Evolutionary conservation across 2,888 invertebrate species (phyloP).

Genomic region (Dimorphilus gyrociliatus): DNA sequence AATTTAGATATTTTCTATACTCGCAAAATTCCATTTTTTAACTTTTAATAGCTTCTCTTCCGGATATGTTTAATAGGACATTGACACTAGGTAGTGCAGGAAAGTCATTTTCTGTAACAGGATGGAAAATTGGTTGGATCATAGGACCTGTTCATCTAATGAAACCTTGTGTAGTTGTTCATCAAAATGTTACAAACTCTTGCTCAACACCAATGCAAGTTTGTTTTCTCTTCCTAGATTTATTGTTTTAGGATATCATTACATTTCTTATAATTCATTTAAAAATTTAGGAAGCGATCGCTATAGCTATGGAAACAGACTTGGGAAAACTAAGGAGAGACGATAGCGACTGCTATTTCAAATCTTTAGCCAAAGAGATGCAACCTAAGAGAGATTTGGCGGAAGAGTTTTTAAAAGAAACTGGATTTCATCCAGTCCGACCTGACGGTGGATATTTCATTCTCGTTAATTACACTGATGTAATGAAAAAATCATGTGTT

Average conservation of each 20-base stretch:
- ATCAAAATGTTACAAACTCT: too few relatives aligned
- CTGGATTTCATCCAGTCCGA: conserved; percentile 72
- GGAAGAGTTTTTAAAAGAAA: conserved; percentile 41
- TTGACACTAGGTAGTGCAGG: too few relatives aligned
- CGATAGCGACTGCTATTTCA: conserved; percentile 54
- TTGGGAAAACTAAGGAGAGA: conserved; percentile 50
- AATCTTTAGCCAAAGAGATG: conserved; percentile 54
- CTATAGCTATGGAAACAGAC: conserved; percentile 72
- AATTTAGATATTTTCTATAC: too few relatives aligned
- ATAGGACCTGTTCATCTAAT: too few relatives aligned
- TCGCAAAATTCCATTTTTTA: too few relatives aligned
- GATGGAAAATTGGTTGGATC: too few relatives aligned
- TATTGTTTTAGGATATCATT: too few relatives aligned
- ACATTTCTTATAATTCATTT: neutral
- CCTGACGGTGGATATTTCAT: conserved; percentile 97
- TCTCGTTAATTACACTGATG: conserved; percentile 69
- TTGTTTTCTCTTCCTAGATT: conserved; percentile 38
- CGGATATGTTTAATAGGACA: too few relatives aligned
- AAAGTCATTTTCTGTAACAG: too few relatives aligned
- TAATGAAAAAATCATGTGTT: conserved; percentile 4
- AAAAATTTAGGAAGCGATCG: conserved; percentile 61
- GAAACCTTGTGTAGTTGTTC: too few relatives aligned
- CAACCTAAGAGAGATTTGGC: conserved; percentile 39
- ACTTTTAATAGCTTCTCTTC: too few relatives aligned
- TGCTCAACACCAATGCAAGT: conserved; percentile 64